A percentile compares a stretch with the other conserved stretches of the same genome.
These are phyloP conservation scores for Wiebesia pumilae DNA, from an alignment of 1,140 invertebrate genomes.

Conservation along the genomic window DNA sequence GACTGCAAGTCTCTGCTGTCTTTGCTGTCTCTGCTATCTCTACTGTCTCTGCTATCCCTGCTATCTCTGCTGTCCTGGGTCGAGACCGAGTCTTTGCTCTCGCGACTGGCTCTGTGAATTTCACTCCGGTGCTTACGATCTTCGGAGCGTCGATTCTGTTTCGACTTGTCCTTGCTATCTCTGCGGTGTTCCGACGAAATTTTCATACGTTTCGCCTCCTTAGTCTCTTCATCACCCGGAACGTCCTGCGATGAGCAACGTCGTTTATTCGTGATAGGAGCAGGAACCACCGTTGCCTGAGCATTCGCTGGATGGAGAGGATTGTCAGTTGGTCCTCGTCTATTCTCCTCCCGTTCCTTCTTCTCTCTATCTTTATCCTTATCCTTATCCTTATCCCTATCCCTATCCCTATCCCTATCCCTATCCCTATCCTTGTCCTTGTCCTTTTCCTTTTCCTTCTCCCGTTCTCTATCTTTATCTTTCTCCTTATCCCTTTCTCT, in stretches of 20 bases:
- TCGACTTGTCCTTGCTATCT: slow-evolving; percentile 81
- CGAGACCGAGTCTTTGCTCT: slow-evolving; percentile 65
- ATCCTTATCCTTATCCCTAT: slow-evolving; percentile 45
- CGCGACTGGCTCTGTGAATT: slow-evolving; percentile 68
- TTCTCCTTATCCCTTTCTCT: slow-evolving; percentile 66
- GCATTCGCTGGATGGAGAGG: slow-evolving; percentile 61
- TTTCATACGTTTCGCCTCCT: slow-evolving; percentile 80
- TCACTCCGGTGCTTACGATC: slow-evolving; percentile 72
- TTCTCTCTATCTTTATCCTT: slow-evolving; percentile 46
- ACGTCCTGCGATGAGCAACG: slow-evolving; percentile 87
- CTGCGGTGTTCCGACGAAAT: slow-evolving; percentile 78
- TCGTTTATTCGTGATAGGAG: slow-evolving; percentile 81
- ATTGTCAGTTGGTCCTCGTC: slow-evolving; percentile 64
- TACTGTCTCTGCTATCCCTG: slow-evolving; percentile 62
- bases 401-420: slow-evolving; percentile 62
- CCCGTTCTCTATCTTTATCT: slow-evolving; percentile 63
- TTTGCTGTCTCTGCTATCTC: slow-evolving; percentile 60
- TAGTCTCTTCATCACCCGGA: slow-evolving; percentile 71
- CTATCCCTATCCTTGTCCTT: slow-evolving; percentile 62
- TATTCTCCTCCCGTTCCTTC: slow-evolving; percentile 53
- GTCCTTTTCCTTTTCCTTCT: slow-evolving; percentile 55
- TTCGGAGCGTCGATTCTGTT: slow-evolving; percentile 71
- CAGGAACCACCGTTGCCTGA: slow-evolving; percentile 70
- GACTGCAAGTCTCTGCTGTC: slow-evolving; percentile 59
- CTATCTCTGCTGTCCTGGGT: slow-evolving; percentile 66